These are phyloP conservation scores for Scaptomyza polygonia DNA, from an alignment of 2,888 invertebrate genomes.

Conservation along the genomic window DNA sequence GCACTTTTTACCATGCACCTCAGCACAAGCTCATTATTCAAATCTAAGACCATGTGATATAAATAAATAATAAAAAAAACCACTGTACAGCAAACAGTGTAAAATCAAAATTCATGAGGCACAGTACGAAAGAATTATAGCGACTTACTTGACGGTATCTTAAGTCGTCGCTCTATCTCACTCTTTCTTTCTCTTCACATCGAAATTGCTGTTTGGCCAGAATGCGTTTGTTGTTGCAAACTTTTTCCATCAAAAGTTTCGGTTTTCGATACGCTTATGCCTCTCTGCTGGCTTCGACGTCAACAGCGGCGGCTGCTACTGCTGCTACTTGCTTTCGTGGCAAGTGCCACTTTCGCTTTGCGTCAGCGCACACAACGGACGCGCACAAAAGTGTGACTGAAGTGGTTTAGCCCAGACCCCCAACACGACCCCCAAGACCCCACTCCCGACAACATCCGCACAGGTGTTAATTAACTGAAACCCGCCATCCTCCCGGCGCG, in stretches of 20 bases:
- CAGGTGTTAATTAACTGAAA: conserved; percentile 75
- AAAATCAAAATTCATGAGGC: conserved; percentile 76
- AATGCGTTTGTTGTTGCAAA: conserved; percentile 78
- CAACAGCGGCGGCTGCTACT: conserved; percentile 19
- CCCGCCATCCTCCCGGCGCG: conserved; percentile 15
- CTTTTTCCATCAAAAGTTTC: conserved; percentile 82
- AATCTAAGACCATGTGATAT: conserved; percentile 50
- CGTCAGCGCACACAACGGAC: conserved; percentile 71
- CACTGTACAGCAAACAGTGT: conserved; percentile 14
- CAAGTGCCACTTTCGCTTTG: conserved; percentile 77
- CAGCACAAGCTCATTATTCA: conserved; percentile 64
- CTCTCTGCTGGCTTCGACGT: conserved; percentile 4
- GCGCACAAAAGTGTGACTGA: conserved; percentile 74
- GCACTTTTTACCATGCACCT: conserved; percentile 48
- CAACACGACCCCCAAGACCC: background rate
- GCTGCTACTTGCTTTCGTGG: conserved; percentile 17
- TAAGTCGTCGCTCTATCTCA: conserved; percentile 28
- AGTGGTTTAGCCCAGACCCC: conserved; percentile 32
- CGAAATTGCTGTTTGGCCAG: conserved; percentile 33
- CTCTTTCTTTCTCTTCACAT: background rate
- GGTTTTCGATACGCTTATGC: conserved; percentile 74
- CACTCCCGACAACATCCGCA: conserved; percentile 2
- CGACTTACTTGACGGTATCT: conserved; percentile 64
- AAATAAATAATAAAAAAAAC: background rate
- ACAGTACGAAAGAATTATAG: conserved; percentile 69